Base-by-base conservation (phyloP, 2,888 invertebrate genomes). In the Pollenia amentaria region DNA sequence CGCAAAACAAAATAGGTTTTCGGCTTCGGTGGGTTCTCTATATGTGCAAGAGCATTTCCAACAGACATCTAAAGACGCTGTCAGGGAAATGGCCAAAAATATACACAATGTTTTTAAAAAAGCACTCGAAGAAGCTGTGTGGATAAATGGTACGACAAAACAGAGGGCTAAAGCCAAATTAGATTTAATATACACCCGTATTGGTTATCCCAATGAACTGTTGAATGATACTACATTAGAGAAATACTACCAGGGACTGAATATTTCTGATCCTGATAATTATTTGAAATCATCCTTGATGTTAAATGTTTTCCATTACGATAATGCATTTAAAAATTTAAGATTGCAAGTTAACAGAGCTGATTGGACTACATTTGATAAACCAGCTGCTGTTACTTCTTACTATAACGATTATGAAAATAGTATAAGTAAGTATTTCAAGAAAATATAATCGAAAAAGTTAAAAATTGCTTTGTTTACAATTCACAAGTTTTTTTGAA, bases 81-180 rank as follows among this genome's bases (percentile, higher is more conserved):
- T 98, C 0, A 93, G 97, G 87, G 97, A 97, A 92, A 97, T 98
- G 97, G 98, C 98, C 0, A 94, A 95, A 76, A 96, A 97, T 89
- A 97, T 99, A 89, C 95, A 97, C 84, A 94, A 94, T 77, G 96
- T 98, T 88, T 98, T 98, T 94, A 95, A 95, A 85, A 95, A 96
- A 89, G 97, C 98, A 42, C 92, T 98, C 78, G 94, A 95, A 18
- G 94, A 95, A 80, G 96, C 98, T n/a, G 96, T 96, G 62, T 99
- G 99, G 99, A 99, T 99, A 99, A 98, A 99, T 91, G 95, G 95
- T 0, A 93, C 94, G 88, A 99, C 99, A 0, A 96, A 96, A 65
- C 93, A 94, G 88, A 95, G 95, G 77, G 98, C 97, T 0, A 92
- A 97, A 84, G 95, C 96, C 85, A 98, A 98, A 92, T 96, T 97